Percentiles rank a stretch among this genome's conserved stretches.
Evolutionary conservation across 2,888 invertebrate genomes (phyloP).

Genomic region (Dryocosmus kuriphilus): DNA sequence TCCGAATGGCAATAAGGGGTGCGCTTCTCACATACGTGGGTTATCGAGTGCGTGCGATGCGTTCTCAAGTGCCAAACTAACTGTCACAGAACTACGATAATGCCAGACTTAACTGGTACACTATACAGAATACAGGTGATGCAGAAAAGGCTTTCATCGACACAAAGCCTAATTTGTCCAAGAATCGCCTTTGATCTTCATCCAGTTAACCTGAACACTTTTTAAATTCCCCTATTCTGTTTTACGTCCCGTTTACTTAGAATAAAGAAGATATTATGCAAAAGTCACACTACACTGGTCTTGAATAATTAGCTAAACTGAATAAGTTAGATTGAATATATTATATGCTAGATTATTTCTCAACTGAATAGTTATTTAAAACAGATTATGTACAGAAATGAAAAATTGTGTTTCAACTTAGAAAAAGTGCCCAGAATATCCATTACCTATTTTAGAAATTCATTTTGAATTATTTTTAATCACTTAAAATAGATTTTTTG

Average conservation of each 20-base stretch:
- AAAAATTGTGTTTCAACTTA: no score
- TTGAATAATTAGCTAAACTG: neutral
- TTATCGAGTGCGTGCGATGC: slow-evolving; percentile 59
- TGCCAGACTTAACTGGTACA: slow-evolving; percentile 23
- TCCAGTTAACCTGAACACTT: neutral
- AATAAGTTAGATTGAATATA: no score
- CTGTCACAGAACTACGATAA: neutral
- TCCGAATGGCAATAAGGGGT: slow-evolving; percentile 55
- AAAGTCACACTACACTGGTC: slow-evolving; percentile 12
- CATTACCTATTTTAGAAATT: no score
- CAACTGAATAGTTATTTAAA: no score
- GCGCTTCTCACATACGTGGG: slow-evolving; percentile 52
- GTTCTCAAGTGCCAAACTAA: slow-evolving; percentile 48
- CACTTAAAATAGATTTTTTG: no score
- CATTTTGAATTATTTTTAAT: no score
- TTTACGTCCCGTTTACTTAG: slow-evolving; percentile 17
- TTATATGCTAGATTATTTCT: no score
- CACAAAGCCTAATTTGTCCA: slow-evolving; percentile 24
- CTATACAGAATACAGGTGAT: slow-evolving; percentile 1
- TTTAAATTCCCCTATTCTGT: slow-evolving; percentile 20
- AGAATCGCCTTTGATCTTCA: slow-evolving; percentile 24
- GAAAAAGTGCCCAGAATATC: no score
- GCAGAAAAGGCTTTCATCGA: slow-evolving; percentile 19
- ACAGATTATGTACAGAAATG: no score
- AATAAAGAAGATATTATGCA: neutral